A percentile compares a stretch with the other conserved stretches of the same genome.
These are phyloP conservation scores for Conus ventricosus DNA, from an alignment of 1,140 invertebrate species.

Conservation along the genomic window DNA sequence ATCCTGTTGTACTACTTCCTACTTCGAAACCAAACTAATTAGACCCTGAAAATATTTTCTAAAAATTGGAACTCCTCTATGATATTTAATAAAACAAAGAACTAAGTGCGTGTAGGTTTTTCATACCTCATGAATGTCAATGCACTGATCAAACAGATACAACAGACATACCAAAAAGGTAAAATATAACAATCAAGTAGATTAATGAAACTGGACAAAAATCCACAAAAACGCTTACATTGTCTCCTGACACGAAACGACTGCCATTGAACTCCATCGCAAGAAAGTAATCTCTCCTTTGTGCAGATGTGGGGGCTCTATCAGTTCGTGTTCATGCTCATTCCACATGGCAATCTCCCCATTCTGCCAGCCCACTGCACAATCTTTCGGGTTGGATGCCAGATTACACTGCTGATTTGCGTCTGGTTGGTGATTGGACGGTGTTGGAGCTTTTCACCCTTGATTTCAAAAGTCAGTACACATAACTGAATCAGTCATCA, in stretches of 20 bases:
- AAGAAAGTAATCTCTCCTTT: slow-evolving; percentile 86
- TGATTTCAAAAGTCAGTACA: slow-evolving; percentile 52
- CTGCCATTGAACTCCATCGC: slow-evolving; percentile 86
- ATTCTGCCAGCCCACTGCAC: slow-evolving; percentile 92
- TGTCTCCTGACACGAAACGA: slow-evolving; percentile 80
- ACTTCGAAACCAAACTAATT: too few relatives aligned
- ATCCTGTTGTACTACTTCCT: too few relatives aligned
- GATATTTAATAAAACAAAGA: too few relatives aligned
- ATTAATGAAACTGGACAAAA: too few relatives aligned
- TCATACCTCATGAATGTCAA: too few relatives aligned
- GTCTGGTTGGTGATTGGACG: slow-evolving; percentile 79
- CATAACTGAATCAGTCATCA: too few relatives aligned
- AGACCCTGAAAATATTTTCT: too few relatives aligned
- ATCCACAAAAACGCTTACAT: slow-evolving; percentile 51
- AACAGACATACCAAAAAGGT: too few relatives aligned
- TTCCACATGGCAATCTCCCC: slow-evolving; percentile 91
- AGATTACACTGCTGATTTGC: slow-evolving; percentile 82
- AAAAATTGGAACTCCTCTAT: too few relatives aligned
- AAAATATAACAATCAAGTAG: too few relatives aligned
- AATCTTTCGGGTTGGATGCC: slow-evolving; percentile 91
- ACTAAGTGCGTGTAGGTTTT: too few relatives aligned
- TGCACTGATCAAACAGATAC: not conserved
- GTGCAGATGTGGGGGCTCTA: slow-evolving; percentile 85
- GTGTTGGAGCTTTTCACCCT: slow-evolving; percentile 87
- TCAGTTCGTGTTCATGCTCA: slow-evolving; percentile 81